phyloP scores from a whole-genome alignment of 1,140 invertebrate species.

The Drosophila malerkotliana region DNA sequence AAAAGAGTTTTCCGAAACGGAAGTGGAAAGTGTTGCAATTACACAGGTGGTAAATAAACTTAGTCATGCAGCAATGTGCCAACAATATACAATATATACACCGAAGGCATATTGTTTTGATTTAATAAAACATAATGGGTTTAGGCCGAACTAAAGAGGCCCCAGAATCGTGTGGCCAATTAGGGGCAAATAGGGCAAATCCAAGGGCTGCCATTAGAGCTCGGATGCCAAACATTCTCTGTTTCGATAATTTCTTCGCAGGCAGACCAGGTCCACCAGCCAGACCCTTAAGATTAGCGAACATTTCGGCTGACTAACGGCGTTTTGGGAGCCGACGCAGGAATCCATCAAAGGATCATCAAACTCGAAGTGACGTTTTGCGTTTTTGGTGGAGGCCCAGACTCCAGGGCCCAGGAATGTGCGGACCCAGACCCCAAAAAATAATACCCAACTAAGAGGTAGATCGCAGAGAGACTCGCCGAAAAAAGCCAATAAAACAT shows the following conservation, averaged over 20 bases:
- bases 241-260: constrained; percentile 9
- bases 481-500: constrained; percentile 71
- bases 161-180: constrained; percentile 38
- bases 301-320: constrained; percentile 64
- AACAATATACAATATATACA: constrained; percentile 10
- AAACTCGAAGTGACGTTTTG: constrained; percentile 73
- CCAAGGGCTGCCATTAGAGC: constrained; percentile 55
- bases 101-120: constrained; percentile 24
- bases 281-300: constrained; percentile 67
- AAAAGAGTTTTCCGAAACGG: constrained; percentile 53
- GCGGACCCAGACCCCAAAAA: constrained; percentile 38
- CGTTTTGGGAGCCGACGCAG: constrained; percentile 44
- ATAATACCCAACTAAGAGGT: constrained; percentile 36
- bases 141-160: constrained; percentile 67
- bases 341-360: constrained; percentile 79
- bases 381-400: constrained; percentile 31
- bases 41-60: constrained; percentile 17
- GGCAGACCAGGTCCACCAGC: neutral
- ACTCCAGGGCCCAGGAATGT: constrained; percentile 44
- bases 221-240: constrained; percentile 63
- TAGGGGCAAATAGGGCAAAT: constrained; percentile 69
- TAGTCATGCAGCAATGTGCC: constrained; percentile 57
- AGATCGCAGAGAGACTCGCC: neutral
- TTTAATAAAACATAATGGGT: constrained; percentile 58
- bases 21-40: constrained; percentile 78